phyloP scores from a whole-genome alignment of 1,140 invertebrate genomes.

The Cydia amplana region DNA sequence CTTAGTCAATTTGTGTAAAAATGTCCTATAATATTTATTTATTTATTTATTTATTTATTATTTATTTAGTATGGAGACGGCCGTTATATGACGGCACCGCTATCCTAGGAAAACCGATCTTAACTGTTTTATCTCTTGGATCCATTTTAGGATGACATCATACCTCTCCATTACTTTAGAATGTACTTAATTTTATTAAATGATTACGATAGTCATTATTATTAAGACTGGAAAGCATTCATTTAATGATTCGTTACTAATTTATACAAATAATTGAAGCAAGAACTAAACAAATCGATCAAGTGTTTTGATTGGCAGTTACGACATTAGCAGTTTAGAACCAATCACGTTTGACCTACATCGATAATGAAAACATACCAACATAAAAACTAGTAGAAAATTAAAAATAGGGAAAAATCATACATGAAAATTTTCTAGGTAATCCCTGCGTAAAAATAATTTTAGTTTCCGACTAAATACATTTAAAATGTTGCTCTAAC shows the following conservation, averaged over 20 bases:
- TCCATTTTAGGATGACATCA: background rate
- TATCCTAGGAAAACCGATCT: too few species aligned
- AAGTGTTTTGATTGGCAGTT: constrained; percentile 4
- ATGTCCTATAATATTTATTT: too few species aligned
- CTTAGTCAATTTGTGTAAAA: too few species aligned
- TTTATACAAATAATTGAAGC: background rate
- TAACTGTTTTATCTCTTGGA: background rate
- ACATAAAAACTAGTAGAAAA: constrained; percentile 40
- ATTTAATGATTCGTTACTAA: too few species aligned
- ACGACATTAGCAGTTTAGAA: background rate
- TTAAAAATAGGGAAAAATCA: constrained; percentile 58
- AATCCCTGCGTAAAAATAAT: constrained; percentile 56
- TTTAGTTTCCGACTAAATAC: constrained; percentile 24
- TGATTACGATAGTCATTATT: background rate
- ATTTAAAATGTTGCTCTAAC: constrained; percentile 60
- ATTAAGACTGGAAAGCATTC: background rate
- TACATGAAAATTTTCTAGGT: constrained; percentile 60
- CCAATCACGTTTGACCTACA: constrained; percentile 7
- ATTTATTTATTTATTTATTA: too few species aligned
- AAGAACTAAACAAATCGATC: background rate
- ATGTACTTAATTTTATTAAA: too few species aligned
- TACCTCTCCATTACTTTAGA: too few species aligned
- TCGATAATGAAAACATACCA: constrained; percentile 33
- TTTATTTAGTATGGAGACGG: too few species aligned
- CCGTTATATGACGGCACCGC: too few species aligned